Percentiles rank a stretch among this genome's conserved stretches.
phyloP scores from a whole-genome alignment of 2,113 vertebrate genomes.

The Callaeas wilsoni region DNA sequence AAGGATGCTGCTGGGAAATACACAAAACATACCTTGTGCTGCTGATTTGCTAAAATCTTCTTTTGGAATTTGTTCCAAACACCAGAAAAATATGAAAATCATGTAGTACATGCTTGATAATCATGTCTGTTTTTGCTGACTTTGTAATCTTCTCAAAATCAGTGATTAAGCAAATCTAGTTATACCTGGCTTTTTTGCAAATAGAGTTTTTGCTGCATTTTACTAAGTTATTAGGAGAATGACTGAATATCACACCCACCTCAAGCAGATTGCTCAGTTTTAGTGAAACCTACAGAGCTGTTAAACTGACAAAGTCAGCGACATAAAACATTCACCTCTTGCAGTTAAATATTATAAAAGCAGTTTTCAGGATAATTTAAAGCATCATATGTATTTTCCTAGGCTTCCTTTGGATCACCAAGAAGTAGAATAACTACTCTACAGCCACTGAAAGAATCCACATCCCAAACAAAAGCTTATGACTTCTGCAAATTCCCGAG shows the following conservation, averaged over 20 bases:
- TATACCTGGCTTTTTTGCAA: not conserved
- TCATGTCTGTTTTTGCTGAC: not conserved
- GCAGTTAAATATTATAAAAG: not conserved
- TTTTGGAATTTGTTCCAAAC: not conserved
- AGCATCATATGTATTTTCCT: not conserved
- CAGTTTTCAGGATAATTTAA: not conserved
- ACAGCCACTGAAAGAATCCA: not conserved
- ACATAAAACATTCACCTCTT: not conserved
- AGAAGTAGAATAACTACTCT: not conserved
- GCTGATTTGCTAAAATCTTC: not conserved
- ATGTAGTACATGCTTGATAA: not conserved
- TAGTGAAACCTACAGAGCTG: not conserved
- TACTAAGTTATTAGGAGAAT: not conserved
- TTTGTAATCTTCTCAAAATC: not conserved
- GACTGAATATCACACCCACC: not conserved
- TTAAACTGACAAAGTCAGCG: not conserved
- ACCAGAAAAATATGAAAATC: not conserved
- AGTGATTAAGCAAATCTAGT: not conserved
- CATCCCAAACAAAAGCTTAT: not conserved
- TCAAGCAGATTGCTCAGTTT: not conserved
- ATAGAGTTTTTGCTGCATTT: not conserved
- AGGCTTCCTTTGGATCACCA: not conserved
- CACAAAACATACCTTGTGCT: not conserved
- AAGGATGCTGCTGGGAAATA: not conserved
- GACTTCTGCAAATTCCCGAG: not conserved